Evolutionary conservation across 2,888 invertebrate species (phyloP), one percentile per base, ranked within the genome.

Genomic region (Melanophora roralis): DNA sequence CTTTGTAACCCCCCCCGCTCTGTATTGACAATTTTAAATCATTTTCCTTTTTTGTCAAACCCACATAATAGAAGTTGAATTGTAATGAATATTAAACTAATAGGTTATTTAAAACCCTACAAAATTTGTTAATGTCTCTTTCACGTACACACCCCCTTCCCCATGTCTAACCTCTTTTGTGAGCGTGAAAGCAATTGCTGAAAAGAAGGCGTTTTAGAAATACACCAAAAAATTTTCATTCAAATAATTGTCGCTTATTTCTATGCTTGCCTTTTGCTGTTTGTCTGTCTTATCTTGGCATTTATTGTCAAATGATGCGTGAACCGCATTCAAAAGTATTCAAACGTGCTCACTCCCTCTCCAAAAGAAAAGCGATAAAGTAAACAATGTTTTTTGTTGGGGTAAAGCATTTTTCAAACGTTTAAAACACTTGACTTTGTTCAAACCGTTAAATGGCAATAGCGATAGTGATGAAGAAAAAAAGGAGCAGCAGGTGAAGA

Each of bases 291-390:
- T 72, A 62, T 62, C 62, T 57, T 27, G 32, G 27, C 59, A 49
- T 43, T 60, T 60, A n/a, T 27, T 68, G 51, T 53, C 67, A 75
- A 68, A 75, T 43, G 45, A 53, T 38, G 75, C 53, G 75, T 60
- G 59, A 68, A 68, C 14, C 53, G 40, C 36, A 68, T 68, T 67
- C 8, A 36, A 53, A 60, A 27, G 36, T 59, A 16, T 69, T 51
- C 5, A 2, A 2, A 1, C n/a, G 6, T 27, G 27, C 27, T 38
- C 23, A 59, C 21, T 23, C 12, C 12, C 23, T 38, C 12, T 23
- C 12, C 7, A 36, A 51, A 47, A 40, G 38, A 27, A 23, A 5
- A 5, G 2, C 7, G 2, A 27, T 23, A 40, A 40, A n/a, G 19
- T 43, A 43, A 36, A 51, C 11, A 32, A n/a, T 12, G 40, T 7